phyloP scores from a whole-genome alignment of 2,888 invertebrate genomes.

The Proisotoma minuta region DNA sequence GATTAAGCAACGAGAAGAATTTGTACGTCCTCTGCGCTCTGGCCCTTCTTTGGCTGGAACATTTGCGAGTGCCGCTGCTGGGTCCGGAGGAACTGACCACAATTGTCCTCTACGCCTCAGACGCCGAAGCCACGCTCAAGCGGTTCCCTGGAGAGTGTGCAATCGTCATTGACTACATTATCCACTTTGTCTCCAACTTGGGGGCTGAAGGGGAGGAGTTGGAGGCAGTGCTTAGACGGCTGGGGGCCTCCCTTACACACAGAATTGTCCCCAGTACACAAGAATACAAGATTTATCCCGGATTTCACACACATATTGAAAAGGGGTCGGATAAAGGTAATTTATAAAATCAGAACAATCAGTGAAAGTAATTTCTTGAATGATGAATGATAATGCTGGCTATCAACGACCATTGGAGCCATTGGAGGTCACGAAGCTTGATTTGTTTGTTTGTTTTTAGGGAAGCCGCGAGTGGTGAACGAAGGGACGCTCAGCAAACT shows the following conservation, averaged over 20 bases:
- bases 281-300: slow-evolving; percentile 33
- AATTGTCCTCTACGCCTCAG: slow-evolving; percentile 60
- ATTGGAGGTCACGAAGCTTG: not conserved
- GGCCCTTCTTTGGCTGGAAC: slow-evolving; percentile 72
- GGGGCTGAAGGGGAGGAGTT: slow-evolving; percentile 33
- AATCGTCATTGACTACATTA: slow-evolving; percentile 41
- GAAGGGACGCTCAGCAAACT: slow-evolving; percentile 47
- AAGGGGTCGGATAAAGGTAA: slow-evolving; percentile 34
- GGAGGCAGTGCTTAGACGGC: slow-evolving; percentile 36
- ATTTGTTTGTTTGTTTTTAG: slow-evolving; percentile 24
- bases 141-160: slow-evolving; percentile 42
- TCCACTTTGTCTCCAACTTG: slow-evolving; percentile 46
- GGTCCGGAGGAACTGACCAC: slow-evolving; percentile 63
- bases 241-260: slow-evolving; percentile 45
- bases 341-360: not conserved
- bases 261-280: slow-evolving; percentile 44
- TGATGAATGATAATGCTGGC: no score
- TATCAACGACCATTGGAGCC: no score
- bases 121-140: slow-evolving; percentile 59
- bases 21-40: slow-evolving; percentile 61
- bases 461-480: slow-evolving; percentile 45
- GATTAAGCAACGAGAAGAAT: slow-evolving; percentile 62
- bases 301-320: slow-evolving; percentile 45
- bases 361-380: no score
- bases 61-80: slow-evolving; percentile 64